Percentiles rank a stretch among this genome's conserved stretches.
Evolutionary conservation across 1,140 invertebrate genomes (phyloP).

Genomic region (Diorhabda carinulata): DNA sequence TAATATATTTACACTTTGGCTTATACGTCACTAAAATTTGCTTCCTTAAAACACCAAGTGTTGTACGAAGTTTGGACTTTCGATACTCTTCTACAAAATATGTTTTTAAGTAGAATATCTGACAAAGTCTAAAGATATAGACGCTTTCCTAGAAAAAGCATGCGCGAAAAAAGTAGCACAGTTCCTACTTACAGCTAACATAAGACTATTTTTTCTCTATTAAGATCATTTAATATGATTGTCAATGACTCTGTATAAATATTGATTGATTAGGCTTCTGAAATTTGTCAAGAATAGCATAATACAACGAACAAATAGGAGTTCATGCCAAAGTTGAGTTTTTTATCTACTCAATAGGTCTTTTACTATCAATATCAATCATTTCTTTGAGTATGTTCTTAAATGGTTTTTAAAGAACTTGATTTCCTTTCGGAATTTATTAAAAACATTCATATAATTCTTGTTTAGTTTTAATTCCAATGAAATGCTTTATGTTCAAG

Average conservation of each 20-base stretch:
- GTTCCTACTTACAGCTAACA: slow-evolving; percentile 38
- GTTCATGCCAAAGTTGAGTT: too few species aligned
- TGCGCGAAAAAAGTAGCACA: slow-evolving; percentile 33
- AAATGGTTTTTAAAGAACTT: too few species aligned
- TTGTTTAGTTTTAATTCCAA: too few species aligned
- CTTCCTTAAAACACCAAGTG: slow-evolving; percentile 24
- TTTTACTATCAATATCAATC: too few species aligned
- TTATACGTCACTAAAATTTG: slow-evolving; percentile 17
- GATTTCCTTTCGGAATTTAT: too few species aligned
- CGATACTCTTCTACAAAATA: background rate
- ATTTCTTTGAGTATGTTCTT: too few species aligned
- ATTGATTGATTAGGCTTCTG: slow-evolving; percentile 9
- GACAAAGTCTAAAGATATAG: background rate
- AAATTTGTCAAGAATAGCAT: background rate
- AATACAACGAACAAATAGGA: too few species aligned
- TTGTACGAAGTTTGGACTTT: background rate
- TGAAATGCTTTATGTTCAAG: too few species aligned
- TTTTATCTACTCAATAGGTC: too few species aligned
- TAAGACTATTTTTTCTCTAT: slow-evolving; percentile 39
- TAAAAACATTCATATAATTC: too few species aligned
- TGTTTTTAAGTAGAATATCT: background rate
- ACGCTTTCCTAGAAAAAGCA: slow-evolving; percentile 25
- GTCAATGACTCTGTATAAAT: slow-evolving; percentile 45
- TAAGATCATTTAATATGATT: slow-evolving; percentile 39
- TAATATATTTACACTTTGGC: slow-evolving; percentile 28